Percentiles rank a stretch among this genome's conserved stretches.
Conservation (phyloP, 2,797 vertebrate genomes). For the Spea hammondii region DNA sequence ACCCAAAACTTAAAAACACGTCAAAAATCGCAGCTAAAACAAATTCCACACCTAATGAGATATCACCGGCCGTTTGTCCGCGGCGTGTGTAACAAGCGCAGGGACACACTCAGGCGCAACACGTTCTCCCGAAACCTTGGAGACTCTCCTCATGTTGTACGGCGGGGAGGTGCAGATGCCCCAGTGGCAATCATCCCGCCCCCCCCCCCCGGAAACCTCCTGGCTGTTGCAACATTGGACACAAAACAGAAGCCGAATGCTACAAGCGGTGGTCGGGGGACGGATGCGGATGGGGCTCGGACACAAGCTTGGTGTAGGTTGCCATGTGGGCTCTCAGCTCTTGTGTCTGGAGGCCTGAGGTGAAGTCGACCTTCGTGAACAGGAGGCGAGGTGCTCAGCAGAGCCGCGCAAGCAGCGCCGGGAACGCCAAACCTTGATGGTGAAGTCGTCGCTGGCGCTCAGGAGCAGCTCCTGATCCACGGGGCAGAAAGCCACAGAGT, state of each 20-base stretch:
- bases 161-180: neutral
- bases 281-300: neutral
- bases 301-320: neutral
- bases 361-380: conserved; percentile 66
- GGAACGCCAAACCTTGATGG: conserved; percentile 95
- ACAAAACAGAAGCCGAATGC: neutral
- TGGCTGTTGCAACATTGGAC: neutral
- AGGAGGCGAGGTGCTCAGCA: conserved; percentile 59
- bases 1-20: too few species aligned
- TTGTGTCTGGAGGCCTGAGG: conserved; percentile 77
- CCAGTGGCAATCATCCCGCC: neutral
- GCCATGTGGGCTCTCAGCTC: conserved; percentile 57
- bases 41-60: too few species aligned
- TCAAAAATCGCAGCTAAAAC: too few species aligned
- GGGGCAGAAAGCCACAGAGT: conserved; percentile 94
- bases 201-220: neutral
- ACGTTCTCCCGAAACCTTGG: neutral
- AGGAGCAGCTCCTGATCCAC: conserved; percentile 92
- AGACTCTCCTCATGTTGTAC: neutral
- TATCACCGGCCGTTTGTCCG: too few species aligned
- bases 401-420: conserved; percentile 73
- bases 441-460: conserved; percentile 88
- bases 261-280: neutral
- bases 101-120: too few species aligned
- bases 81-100: too few species aligned